These are phyloP conservation scores for Acanthis flammea DNA, from an alignment of 2,797 vertebrate species.

Conservation along the genomic window DNA sequence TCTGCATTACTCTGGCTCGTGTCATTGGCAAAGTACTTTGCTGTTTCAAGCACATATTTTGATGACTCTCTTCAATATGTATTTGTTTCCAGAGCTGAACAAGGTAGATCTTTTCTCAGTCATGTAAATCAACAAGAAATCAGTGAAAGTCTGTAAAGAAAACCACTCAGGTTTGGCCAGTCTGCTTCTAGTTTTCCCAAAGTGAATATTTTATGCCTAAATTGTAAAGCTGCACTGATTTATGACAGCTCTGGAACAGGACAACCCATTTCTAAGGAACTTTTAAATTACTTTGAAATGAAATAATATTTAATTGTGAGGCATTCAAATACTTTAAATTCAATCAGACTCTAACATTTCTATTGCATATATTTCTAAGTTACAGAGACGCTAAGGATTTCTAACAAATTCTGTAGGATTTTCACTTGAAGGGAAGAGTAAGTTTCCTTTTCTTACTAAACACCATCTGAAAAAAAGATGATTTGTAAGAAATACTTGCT, in stretches of 20 bases:
- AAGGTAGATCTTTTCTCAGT: background rate
- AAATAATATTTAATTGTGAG: background rate
- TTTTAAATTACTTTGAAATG: background rate
- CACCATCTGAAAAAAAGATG: background rate
- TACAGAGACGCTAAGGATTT: background rate
- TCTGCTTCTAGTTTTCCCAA: background rate
- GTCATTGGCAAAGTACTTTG: background rate
- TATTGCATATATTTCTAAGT: background rate
- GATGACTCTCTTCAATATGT: background rate
- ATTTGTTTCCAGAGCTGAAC: background rate
- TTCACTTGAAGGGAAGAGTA: background rate
- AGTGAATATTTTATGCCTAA: background rate
- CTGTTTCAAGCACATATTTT: background rate
- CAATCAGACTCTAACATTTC: background rate
- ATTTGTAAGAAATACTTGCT: background rate
- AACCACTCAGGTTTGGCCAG: background rate
- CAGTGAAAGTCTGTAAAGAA: background rate
- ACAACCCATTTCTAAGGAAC: background rate
- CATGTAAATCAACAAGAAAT: background rate
- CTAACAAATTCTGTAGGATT: background rate
- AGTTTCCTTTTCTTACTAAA: background rate
- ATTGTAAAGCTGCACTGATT: background rate
- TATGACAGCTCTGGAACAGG: background rate
- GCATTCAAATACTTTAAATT: background rate
- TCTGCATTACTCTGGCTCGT: background rate